Base-by-base conservation (phyloP, 2,797 vertebrate genomes). In the Trachurus trachurus region DNA sequence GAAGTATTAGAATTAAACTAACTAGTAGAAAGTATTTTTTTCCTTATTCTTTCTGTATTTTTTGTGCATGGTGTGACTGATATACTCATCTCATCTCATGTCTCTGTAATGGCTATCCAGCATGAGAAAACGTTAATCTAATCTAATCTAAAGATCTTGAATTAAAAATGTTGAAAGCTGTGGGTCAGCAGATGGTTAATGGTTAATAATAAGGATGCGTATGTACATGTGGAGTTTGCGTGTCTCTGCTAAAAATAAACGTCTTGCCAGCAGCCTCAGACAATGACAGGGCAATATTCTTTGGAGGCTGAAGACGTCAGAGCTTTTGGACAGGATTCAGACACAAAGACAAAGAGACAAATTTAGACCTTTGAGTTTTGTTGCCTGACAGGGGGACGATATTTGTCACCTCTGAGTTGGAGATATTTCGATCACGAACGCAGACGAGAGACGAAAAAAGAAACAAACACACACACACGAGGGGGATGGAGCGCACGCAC, bases 221-320 rank as follows among this genome's bases (percentile, higher is more conserved):
- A 58, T 66, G 68, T 75, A 50, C 66, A 15, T 53, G 39, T 69
- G 59, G 45, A 52, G 74, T 26, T 68, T 65, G 49, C 68, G 61
- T 66, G 59, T 29, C n/a, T 40, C 40, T 2, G 57, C 87, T 87
- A 86, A 91, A 92, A 90, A 93, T 94, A 94, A 85, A 78, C 17
- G 34, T 70, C 64, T 77, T 83, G 68, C 85, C 84, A 90, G 82
- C 31, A 52, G 67, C 67, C 58, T 77, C 68, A 81, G 87, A 93
- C 93, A 94, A 94, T 93, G 89, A 92, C 84, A 77, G 81, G 87
- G 86, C 85, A 92, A 92, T 93, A 91, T 82, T 89, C 85, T 85
- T 80, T 77, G n/a, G 78, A 79, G 45, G 78, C 40, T 61, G 73
- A 67, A 81, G 81, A 88, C 91, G 87, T 95, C 89, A 92, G 78